Evolutionary conservation across 2,888 invertebrate species (phyloP), one percentile per base, ranked within the genome.

Genomic region (Sesamia inferens): DNA sequence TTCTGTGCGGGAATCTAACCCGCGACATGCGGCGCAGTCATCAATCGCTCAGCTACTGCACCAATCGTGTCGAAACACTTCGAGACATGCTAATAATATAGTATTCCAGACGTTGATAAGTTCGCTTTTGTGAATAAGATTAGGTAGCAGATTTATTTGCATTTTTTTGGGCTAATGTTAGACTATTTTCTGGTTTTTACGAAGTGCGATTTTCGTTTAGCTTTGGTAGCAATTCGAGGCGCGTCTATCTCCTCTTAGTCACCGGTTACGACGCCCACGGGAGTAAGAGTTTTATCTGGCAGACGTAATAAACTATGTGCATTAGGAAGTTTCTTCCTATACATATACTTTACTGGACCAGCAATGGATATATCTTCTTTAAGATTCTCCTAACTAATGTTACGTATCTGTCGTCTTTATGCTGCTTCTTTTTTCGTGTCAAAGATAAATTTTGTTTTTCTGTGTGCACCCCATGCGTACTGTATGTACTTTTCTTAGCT

Each of bases 211-310:
- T 67, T 22, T 54, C 59, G n/a, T 67, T 57, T 55, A 55, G 42
- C 67, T 58, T 57, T 19, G n/a, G 31, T 55, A 61, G 59, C 42
- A 24, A 61, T 71, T 68, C 59, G 11, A 47, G 63, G 54, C 55
- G 39, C 51, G 64, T 75, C 51, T 71, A 55, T 44, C n/a, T 51
- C 58, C n/a, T 57, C 59, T 55, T 62, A 62, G 48, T 55, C 54
- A 57, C 54, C 42, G 10, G 59, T 76, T 66, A 81, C 62, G 62
- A 62, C 47, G 31, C 80, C 62, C 81, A 24, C n/a, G 58, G 70
- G 76, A 39, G 48, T n/a, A 42, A 14, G 44, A 39, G n/a, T 68
- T 61, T 64, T 39, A 44, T 47, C 59, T 47, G 58, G 54, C 51
- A 31, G 19, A 31, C 16, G 47, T 62, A 31, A 51, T 47, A 48